Conservation (phyloP, 2,888 invertebrate species). For the Cataglyphis cursor region DNA sequence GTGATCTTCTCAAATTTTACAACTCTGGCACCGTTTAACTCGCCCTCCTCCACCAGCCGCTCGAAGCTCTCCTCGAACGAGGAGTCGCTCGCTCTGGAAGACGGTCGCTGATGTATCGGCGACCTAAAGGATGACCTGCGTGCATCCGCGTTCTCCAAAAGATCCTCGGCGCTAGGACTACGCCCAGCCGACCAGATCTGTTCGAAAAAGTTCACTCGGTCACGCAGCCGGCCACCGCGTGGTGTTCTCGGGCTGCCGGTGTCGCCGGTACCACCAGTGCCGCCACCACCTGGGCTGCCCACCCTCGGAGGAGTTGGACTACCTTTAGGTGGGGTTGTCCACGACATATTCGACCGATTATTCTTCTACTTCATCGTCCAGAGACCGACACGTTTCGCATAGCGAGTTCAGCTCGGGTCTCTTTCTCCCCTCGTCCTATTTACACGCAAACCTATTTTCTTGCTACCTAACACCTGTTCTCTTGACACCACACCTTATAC, state of each 20-base stretch:
- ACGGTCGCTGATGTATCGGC: slow-evolving; percentile 67
- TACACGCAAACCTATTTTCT: slow-evolving; percentile 50
- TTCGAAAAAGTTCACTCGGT: slow-evolving; percentile 93
- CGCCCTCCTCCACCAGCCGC: slow-evolving; percentile 89
- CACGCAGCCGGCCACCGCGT: slow-evolving; percentile 88
- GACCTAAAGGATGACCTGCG: slow-evolving; percentile 76
- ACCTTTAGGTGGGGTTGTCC: slow-evolving; percentile 67
- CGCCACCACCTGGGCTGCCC: slow-evolving; percentile 67
- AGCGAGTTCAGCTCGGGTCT: slow-evolving; percentile 9
- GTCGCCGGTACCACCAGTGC: slow-evolving; percentile 67
- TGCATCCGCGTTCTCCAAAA: slow-evolving; percentile 83
- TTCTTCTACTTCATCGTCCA: slow-evolving; percentile 17
- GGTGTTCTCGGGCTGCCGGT: slow-evolving; percentile 82
- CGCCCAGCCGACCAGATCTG: slow-evolving; percentile 91
- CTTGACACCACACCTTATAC: slow-evolving; percentile 71
- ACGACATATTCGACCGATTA: slow-evolving; percentile 20
- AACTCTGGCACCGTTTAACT: slow-evolving; percentile 89
- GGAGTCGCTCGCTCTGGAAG: slow-evolving; percentile 84
- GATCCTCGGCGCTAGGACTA: slow-evolving; percentile 84
- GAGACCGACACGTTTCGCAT: slow-evolving; percentile 19
- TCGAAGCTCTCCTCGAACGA: slow-evolving; percentile 88
- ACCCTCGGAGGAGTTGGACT: slow-evolving; percentile 71
- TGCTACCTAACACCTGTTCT: slow-evolving; percentile 70
- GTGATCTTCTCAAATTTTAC: slow-evolving; percentile 92
- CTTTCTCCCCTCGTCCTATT: not conserved